phyloP scores from a whole-genome alignment of 2,113 vertebrate species.

The Cercopithecus mona region DNA sequence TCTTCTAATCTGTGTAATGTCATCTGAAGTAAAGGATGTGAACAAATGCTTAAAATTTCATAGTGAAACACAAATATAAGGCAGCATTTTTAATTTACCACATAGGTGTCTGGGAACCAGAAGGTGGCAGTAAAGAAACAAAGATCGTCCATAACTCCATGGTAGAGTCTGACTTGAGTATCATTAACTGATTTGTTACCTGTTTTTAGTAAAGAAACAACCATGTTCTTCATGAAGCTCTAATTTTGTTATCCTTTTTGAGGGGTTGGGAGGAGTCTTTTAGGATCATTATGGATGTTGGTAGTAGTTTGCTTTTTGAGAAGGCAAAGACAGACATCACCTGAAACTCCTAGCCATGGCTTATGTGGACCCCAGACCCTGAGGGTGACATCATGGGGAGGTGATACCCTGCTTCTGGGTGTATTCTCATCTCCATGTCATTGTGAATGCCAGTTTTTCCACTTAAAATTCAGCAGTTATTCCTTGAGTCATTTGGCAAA shows the following conservation, averaged over 20 bases:
- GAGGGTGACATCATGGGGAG: rapidly evolving
- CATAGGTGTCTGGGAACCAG: constrained; percentile 67
- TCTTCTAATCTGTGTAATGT: neutral
- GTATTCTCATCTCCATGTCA: neutral
- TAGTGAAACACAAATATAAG: neutral
- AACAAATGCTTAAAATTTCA: neutral
- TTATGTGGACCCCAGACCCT: neutral
- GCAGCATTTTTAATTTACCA: neutral
- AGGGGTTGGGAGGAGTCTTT: neutral
- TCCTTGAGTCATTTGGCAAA: neutral
- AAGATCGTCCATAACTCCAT: neutral
- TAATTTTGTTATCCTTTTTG: neutral
- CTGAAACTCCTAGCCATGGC: neutral
- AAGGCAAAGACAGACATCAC: neutral
- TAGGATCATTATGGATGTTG: neutral
- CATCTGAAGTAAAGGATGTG: neutral
- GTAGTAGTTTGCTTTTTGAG: neutral
- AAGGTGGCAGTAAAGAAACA: constrained; percentile 82
- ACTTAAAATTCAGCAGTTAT: neutral
- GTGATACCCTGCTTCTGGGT: neutral
- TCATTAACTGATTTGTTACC: neutral
- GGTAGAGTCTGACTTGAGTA: neutral
- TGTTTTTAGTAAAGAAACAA: neutral
- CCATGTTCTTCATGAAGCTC: neutral
- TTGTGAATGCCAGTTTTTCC: neutral